phyloP scores from a whole-genome alignment of 1,140 invertebrate species.

The Ostrea denselamellosa region DNA sequence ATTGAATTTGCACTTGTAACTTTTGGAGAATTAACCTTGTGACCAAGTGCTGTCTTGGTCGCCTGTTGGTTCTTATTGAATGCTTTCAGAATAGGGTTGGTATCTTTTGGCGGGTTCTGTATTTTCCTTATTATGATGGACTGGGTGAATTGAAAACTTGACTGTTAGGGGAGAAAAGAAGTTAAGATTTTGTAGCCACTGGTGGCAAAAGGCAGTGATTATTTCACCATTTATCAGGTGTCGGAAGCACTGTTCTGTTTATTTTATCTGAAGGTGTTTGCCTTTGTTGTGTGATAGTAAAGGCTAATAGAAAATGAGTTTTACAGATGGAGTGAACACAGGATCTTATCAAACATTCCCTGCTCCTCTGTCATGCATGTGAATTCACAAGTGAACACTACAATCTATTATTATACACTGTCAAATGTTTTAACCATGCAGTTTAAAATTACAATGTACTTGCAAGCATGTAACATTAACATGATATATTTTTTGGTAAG shows the following conservation, averaged over 20 bases:
- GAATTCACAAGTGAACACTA: not conserved
- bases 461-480: not conserved
- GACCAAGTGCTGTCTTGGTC: too few species aligned
- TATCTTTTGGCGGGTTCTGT: too few species aligned
- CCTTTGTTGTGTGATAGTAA: not conserved
- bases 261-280: slow-evolving; percentile 28
- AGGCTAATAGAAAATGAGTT: slow-evolving; percentile 11
- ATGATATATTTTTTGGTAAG: not conserved
- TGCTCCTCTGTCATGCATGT: not conserved
- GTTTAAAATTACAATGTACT: not conserved
- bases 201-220: not conserved
- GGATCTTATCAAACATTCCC: not conserved
- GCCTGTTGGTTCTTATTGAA: too few species aligned
- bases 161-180: not conserved
- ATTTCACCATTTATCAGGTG: slow-evolving; percentile 26
- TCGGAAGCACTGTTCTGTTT: not conserved
- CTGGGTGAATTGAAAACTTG: not conserved
- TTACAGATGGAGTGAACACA: slow-evolving; percentile 25
- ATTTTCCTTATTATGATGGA: not conserved
- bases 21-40: too few species aligned
- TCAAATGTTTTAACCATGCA: not conserved
- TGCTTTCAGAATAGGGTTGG: too few species aligned
- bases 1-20: too few species aligned
- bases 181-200: not conserved
- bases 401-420: not conserved